Conservation (phyloP, 2,888 invertebrate genomes). For the Sacculina carcini region DNA sequence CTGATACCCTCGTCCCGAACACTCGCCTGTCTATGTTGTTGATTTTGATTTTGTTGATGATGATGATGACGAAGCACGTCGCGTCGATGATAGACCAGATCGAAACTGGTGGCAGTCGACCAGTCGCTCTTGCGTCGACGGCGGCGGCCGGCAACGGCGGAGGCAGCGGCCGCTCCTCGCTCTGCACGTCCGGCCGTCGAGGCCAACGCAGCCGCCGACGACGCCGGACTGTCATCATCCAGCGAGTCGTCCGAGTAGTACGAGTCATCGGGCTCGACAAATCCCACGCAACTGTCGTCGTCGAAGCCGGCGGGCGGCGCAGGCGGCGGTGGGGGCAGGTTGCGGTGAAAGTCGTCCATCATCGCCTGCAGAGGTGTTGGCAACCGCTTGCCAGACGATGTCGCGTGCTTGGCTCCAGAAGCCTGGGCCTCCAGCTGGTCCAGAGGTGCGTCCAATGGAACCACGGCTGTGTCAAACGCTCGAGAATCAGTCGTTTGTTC, state of each 20-base stretch:
- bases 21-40: too few species aligned
- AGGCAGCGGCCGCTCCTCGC: neutral
- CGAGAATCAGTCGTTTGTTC: too few species aligned
- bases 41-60: too few species aligned
- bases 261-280: conserved; percentile 2
- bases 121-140: neutral
- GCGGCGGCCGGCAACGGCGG: too few species aligned
- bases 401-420: neutral
- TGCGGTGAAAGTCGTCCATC: conserved; percentile 12
- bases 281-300: neutral
- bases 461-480: too few species aligned
- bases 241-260: conserved; percentile 54
- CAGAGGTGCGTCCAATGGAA: conserved; percentile 1
- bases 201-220: conserved; percentile 3
- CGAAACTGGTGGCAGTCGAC: conserved; percentile 1
- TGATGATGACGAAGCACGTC: neutral
- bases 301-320: conserved; percentile 9
- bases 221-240: conserved; percentile 8
- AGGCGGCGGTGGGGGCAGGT: conserved; percentile 9
- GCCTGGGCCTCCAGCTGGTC: neutral
- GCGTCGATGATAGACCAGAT: neutral
- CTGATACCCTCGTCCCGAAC: neutral
- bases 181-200: neutral
- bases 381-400: too few species aligned
- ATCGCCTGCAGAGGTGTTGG: conserved; percentile 11